phyloP scores from a whole-genome alignment of 2,797 vertebrate species.

The Microtus obscurus region DNA sequence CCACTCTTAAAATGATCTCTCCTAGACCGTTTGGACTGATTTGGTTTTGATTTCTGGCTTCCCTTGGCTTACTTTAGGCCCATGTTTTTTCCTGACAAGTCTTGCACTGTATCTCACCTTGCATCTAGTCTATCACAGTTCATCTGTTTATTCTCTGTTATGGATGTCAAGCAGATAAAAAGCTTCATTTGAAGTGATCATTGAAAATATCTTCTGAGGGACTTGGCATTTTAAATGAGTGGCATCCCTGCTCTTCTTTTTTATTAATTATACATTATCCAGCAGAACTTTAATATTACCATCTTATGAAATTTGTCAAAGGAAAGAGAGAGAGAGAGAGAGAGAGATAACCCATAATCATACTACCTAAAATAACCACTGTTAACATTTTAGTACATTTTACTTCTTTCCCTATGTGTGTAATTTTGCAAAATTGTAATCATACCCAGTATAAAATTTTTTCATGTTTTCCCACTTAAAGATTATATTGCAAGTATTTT shows the following conservation, averaged over 20 bases:
- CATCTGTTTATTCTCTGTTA: not conserved
- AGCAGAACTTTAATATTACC: conserved; percentile 54
- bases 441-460: conserved; percentile 49
- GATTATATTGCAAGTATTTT: conserved; percentile 40
- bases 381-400: conserved; percentile 29
- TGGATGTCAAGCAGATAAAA: not conserved
- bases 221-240: conserved; percentile 49
- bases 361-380: conserved; percentile 56
- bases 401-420: conserved; percentile 6
- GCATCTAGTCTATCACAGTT: too few relatives aligned
- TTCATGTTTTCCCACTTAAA: conserved; percentile 54
- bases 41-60: not conserved
- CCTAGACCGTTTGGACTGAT: not conserved
- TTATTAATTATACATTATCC: conserved; percentile 59
- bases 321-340: conserved; percentile 55
- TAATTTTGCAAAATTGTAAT: conserved; percentile 69
- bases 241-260: not conserved
- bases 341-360: conserved; percentile 67
- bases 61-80: too few relatives aligned
- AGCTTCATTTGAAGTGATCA: not conserved
- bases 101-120: not conserved
- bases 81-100: rapidly evolving
- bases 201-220: not conserved
- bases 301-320: conserved; percentile 70
- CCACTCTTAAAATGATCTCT: not conserved